phyloP scores from a whole-genome alignment of 2,888 invertebrate species.

The Nebria brevicollis region DNA sequence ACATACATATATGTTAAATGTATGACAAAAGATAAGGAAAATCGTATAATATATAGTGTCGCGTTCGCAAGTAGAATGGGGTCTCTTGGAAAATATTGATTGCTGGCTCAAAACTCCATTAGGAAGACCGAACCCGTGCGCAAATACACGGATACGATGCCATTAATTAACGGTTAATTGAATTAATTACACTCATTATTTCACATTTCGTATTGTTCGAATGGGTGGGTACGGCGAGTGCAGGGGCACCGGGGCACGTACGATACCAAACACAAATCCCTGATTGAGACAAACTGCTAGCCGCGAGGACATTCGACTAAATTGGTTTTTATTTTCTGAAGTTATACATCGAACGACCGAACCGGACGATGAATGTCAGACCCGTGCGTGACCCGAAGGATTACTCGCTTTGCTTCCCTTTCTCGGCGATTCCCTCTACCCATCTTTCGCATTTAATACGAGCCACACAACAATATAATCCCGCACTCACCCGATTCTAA shows the following conservation, averaged over 20 bases:
- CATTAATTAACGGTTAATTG: conserved; percentile 68
- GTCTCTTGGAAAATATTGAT: conserved; percentile 61
- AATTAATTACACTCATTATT: conserved; percentile 68
- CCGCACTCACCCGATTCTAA: neutral
- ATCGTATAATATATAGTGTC: neutral
- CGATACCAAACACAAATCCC: conserved; percentile 55
- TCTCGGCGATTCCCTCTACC: neutral
- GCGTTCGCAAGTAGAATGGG: neutral
- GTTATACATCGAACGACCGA: conserved; percentile 50
- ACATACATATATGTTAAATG: too few relatives aligned
- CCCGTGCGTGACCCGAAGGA: conserved; percentile 49
- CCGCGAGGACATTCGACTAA: conserved; percentile 60
- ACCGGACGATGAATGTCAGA: conserved; percentile 47
- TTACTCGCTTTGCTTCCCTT: conserved; percentile 17
- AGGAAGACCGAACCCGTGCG: conserved; percentile 61
- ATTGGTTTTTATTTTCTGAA: conserved; percentile 63
- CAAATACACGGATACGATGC: conserved; percentile 64
- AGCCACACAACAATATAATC: neutral
- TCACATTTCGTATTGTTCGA: conserved; percentile 62
- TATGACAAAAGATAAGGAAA: neutral
- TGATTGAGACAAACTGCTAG: conserved; percentile 64
- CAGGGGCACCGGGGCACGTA: conserved; percentile 55
- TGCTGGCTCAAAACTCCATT: conserved; percentile 65
- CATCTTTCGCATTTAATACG: neutral
- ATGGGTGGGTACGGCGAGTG: conserved; percentile 25